These are phyloP conservation scores for Acleris literana DNA, from an alignment of 2,888 invertebrate species.

Conservation along the genomic window DNA sequence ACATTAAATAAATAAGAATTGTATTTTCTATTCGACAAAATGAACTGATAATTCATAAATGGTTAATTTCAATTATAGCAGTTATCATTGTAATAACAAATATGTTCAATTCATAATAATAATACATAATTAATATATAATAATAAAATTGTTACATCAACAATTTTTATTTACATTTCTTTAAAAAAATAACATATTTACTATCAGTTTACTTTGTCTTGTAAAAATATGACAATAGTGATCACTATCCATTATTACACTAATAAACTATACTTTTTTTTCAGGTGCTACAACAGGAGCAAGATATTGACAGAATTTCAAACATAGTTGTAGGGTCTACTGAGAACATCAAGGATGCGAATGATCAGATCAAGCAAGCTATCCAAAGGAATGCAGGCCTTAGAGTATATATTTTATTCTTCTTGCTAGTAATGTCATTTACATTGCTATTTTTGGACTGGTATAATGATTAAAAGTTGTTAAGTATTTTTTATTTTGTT, in stretches of 20 bases:
- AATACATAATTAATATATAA: too few species aligned
- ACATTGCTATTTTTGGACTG: slow-evolving; percentile 98
- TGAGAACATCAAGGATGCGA: slow-evolving; percentile 97
- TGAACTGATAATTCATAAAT: too few species aligned
- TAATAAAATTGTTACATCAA: too few species aligned
- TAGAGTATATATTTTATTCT: slow-evolving; percentile 97
- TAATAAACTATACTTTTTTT: slow-evolving; percentile 13
- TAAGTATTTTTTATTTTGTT: not conserved
- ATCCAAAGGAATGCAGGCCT: slow-evolving; percentile 98
- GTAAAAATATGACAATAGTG: too few species aligned
- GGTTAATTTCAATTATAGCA: too few species aligned
- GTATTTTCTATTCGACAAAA: too few species aligned
- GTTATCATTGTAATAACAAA: too few species aligned
- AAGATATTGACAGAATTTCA: slow-evolving; percentile 95
- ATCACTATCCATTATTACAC: not conserved
- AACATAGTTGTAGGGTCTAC: slow-evolving; percentile 95
- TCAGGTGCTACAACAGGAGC: slow-evolving; percentile 94
- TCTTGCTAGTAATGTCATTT: slow-evolving; percentile 97
- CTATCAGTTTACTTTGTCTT: too few species aligned
- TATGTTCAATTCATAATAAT: too few species aligned
- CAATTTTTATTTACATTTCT: too few species aligned
- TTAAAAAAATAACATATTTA: too few species aligned
- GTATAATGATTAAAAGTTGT: slow-evolving; percentile 91
- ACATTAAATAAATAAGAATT: too few species aligned
- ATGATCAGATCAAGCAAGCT: slow-evolving; percentile 98